Base-by-base conservation (phyloP, 2,797 vertebrate genomes). In the Chaetophractus vellerosus region DNA sequence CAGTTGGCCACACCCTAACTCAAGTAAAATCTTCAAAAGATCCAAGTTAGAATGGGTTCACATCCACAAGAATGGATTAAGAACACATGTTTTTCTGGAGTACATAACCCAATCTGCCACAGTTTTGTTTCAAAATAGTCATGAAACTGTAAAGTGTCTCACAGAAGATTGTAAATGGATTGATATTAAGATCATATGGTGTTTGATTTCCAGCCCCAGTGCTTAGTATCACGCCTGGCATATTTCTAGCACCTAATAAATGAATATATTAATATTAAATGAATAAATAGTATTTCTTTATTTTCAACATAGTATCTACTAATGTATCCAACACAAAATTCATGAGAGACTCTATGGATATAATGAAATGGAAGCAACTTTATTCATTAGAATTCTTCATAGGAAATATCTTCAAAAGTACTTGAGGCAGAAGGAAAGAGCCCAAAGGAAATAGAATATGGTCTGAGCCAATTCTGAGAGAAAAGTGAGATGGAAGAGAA, bases 41-140 rank as follows among this genome's bases (percentile, higher is more conserved):
- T 55, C 52, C 52, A 55, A 15, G 5, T 18, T 55, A 55, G 52
- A 55, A 55, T 6, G 52, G 16, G 18, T 55, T 55, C 52, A 55
- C 16, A 55, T 12, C 16, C 18, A 55, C 52, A 55, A 12, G 18
- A 55, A 55, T 55, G 52, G 52, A 55, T 55, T 55, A 55, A 55
- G 52, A 55, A 18, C 18, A 55, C 21, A 12, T 19, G 16, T 55
- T 55, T 6, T 55, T 19, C 52, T 55, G 52, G 52, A 19, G 52
- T 19, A 55, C 52, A 21, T 52, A 52, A 2, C 15, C 16, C 12
- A 15, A 16, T 16, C 12, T 52, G 50, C 15, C 50, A 52, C 11
- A 52, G 50, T 64, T 90, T 91, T 94, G 24, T 68, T 96, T 93
- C 61, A 90, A 68, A 88, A 87, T 26, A 78, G 18, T 88, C 72